phyloP scores from a whole-genome alignment of 2,113 vertebrate genomes.

The Catharus bicknelli region DNA sequence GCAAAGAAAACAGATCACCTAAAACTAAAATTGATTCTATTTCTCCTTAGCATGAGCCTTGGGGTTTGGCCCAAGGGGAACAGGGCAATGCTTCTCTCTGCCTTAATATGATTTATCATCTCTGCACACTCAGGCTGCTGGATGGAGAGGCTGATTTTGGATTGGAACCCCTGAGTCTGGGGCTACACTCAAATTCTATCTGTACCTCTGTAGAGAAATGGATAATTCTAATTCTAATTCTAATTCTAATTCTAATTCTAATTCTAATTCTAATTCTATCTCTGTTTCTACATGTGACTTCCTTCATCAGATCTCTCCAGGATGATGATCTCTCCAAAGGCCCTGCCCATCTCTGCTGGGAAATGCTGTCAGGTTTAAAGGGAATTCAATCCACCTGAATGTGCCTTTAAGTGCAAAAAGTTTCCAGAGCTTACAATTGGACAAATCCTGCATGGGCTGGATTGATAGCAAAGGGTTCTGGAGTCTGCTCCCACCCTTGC shows the following conservation, averaged over 20 bases:
- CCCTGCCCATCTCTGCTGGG: neutral
- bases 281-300: fast-evolving
- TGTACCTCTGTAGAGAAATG: fast-evolving
- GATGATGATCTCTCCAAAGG: neutral
- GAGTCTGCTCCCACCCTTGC: neutral
- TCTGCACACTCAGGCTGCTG: neutral
- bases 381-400: neutral
- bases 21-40: neutral
- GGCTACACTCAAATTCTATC: neutral
- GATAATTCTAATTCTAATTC: neutral
- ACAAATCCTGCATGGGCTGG: neutral
- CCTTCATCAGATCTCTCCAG: neutral
- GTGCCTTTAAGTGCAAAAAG: neutral
- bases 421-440: neutral
- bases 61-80: neutral
- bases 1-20: neutral
- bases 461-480: neutral
- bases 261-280: neutral
- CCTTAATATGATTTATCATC: neutral
- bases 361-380: neutral
- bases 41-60: neutral
- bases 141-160: neutral
- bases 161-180: neutral
- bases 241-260: neutral
- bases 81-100: neutral